Base-by-base conservation (phyloP, 92 coral and sea anemone genomes). In the Bergia puertoricense region DNA sequence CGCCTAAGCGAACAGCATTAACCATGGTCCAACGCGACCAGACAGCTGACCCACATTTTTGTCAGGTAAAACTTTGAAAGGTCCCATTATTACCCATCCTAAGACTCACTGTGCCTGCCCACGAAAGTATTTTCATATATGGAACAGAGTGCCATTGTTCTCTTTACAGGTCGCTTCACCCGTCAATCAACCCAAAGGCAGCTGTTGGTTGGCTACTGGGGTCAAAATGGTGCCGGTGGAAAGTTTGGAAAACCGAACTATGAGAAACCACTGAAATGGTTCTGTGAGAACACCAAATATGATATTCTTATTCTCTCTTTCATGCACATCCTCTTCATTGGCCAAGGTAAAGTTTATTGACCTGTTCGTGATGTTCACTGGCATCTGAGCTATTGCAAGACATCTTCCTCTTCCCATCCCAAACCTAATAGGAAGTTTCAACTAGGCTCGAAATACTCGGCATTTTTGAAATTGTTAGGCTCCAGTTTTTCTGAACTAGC, bases 241-340 rank as follows among this genome's bases (percentile, higher is more conserved):
- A 86, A 39, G 82, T 86, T 76, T 40, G 89, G 89, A 3, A 77
- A 22, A 38, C 89, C 73, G 6, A 76, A 86, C 62, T 86, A 86
- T 51, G 89, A 86, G 89, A 86, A 76, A 82, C 38, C 36, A 4
- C 48, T 86, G 45, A 42, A n/a, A 43, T 86, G 89, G 89, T 86
- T 86, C 54, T 86, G 89, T 16, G 89, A 86, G 82, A 86, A 86
- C 62, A 77, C 89, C 82, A 77, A 86, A 56, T 86, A 86, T 54
- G 89, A 86, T 18, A 57, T 86, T 42, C 81, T 86, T 2, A 66
- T 75, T 16, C 82, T 86, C 46, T 69, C 87, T 16, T 84, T 84
- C 67, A 84, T 84, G 44, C 87, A 84, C 79, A 84, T 84, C 37
- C 87, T 84, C 0, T 84, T 84, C 87, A 40, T 16, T 45, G 87